Conservation (phyloP, 2,797 vertebrate genomes). For the Notamacropus eugenii region DNA sequence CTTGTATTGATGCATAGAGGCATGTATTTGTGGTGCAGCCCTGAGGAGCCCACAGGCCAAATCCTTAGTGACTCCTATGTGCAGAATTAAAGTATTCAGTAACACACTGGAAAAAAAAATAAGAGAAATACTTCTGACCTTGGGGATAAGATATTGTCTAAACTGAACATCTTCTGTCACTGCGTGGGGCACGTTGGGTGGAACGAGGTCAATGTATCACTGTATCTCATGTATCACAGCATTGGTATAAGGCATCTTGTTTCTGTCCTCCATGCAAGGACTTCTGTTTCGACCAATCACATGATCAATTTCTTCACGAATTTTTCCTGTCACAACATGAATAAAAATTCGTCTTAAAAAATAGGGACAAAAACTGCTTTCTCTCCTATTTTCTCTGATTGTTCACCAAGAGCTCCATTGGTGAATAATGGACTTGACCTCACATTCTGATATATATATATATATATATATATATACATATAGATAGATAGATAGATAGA, state of each 20-base stretch:
- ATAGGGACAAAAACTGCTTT: neutral
- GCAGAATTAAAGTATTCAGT: too few relatives aligned
- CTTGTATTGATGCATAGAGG: too few relatives aligned
- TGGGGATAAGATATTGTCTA: conserved; percentile 82
- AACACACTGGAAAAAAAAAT: too few relatives aligned
- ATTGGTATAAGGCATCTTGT: conserved; percentile 78
- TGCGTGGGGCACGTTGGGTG: conserved; percentile 53
- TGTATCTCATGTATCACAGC: conserved; percentile 81
- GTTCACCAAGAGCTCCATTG: neutral
- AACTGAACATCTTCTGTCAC: conserved; percentile 65
- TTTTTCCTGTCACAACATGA: conserved; percentile 78
- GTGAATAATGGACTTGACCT: neutral
- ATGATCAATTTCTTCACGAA: conserved; percentile 58
- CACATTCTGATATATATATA: neutral
- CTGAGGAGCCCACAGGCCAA: too few relatives aligned
- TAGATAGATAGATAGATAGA: too few relatives aligned
- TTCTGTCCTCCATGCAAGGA: conserved; percentile 78
- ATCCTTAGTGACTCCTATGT: too few relatives aligned
- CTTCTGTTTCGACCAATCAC: conserved; percentile 77
- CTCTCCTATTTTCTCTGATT: neutral
- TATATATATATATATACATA: too few relatives aligned
- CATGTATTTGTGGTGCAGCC: too few relatives aligned
- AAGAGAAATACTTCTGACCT: conserved; percentile 70
- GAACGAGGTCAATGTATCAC: conserved; percentile 11
- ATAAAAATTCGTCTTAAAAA: neutral